These are phyloP conservation scores for Ophion costatus DNA, from an alignment of 2,888 invertebrate species.

Conservation along the genomic window DNA sequence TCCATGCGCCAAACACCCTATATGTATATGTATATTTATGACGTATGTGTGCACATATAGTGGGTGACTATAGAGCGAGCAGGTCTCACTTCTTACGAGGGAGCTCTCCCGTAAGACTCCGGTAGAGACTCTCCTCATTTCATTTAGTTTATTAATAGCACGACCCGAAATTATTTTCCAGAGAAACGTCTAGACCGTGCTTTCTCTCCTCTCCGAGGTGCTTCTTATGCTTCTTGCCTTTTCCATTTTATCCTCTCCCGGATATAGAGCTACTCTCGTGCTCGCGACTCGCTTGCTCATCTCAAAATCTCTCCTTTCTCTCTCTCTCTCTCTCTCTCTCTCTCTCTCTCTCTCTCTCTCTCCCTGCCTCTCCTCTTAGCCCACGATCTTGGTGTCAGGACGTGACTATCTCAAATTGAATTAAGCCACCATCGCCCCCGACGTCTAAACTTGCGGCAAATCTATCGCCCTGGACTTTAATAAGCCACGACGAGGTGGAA, in stretches of 20 bases:
- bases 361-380: too few species aligned
- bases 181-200: conserved; percentile 69
- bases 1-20: too few species aligned
- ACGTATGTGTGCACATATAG: too few species aligned
- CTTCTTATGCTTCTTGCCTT: conserved; percentile 57
- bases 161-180: conserved; percentile 71
- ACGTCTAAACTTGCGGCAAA: too few species aligned
- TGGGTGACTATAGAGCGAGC: conserved; percentile 13
- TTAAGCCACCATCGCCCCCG: too few species aligned
- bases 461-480: too few species aligned
- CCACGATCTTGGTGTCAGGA: too few species aligned
- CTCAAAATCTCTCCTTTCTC: conserved; percentile 32
- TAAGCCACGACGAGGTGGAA: too few species aligned
- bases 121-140: conserved; percentile 68
- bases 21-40: too few species aligned
- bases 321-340: conserved; percentile 28
- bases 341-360: not conserved
- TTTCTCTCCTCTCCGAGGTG: conserved; percentile 54
- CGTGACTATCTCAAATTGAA: too few species aligned
- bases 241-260: conserved; percentile 53
- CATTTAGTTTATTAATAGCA: conserved; percentile 70
- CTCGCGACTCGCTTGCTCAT: conserved; percentile 46
- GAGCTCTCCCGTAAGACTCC: conserved; percentile 63
- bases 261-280: conserved; percentile 32
- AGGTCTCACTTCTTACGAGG: conserved; percentile 48